Evolutionary conservation across 2,888 invertebrate species (phyloP).

Genomic region (Hydroisotoma schaefferi): DNA sequence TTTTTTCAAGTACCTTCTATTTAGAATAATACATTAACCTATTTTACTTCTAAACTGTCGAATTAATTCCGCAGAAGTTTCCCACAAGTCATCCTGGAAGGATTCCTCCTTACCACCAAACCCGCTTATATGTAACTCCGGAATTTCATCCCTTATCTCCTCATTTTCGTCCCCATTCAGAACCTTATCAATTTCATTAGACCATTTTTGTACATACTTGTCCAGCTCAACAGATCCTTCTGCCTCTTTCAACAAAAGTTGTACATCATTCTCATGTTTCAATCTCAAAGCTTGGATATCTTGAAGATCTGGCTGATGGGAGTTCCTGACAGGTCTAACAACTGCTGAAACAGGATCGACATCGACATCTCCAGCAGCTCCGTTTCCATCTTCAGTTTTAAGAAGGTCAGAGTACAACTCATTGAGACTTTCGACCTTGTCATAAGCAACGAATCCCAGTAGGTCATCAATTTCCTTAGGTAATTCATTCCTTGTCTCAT

Average conservation of each 20-base stretch:
- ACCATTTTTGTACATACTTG: slow-evolving; percentile 25
- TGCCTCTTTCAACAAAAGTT: slow-evolving; percentile 21
- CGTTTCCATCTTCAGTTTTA: neutral
- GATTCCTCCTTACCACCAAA: neutral
- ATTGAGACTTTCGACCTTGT: slow-evolving; percentile 19
- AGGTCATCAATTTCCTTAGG: neutral
- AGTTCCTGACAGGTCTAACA: neutral
- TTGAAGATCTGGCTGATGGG: neutral
- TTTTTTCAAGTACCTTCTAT: neutral
- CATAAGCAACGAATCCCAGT: slow-evolving; percentile 2
- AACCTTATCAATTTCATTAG: slow-evolving; percentile 14
- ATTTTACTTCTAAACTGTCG: slow-evolving; percentile 11
- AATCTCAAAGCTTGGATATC: slow-evolving; percentile 13
- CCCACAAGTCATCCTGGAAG: slow-evolving; percentile 19
- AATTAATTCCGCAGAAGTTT: slow-evolving; percentile 22
- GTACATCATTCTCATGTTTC: slow-evolving; percentile 8
- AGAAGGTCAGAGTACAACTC: slow-evolving; percentile 24
- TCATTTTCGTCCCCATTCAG: neutral
- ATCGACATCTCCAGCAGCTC: slow-evolving; percentile 21
- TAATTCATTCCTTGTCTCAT: neutral
- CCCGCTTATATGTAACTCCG: neutral
- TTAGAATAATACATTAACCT: neutral
- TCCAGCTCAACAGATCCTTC: slow-evolving; percentile 25
- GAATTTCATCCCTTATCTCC: slow-evolving; percentile 1
- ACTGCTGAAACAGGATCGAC: neutral